These are phyloP conservation scores for Pocota personata DNA, from an alignment of 2,888 invertebrate species.

Conservation along the genomic window DNA sequence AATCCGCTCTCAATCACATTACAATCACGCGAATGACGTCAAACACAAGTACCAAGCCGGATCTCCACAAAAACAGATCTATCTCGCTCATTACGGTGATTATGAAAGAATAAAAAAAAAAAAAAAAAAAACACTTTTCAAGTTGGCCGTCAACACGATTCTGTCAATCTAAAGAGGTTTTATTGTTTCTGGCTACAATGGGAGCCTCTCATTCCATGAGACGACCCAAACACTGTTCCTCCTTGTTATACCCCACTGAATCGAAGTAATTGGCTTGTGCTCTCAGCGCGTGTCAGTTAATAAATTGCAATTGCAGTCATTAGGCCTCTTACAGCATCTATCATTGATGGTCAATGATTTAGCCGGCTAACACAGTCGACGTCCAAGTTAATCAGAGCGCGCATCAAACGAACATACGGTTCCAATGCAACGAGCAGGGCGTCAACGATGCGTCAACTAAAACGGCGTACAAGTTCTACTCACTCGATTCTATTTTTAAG, in stretches of 20 bases:
- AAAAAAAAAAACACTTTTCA: conserved; percentile 13
- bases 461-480: conserved; percentile 11
- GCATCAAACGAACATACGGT: conserved; percentile 31
- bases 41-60: conserved; percentile 58
- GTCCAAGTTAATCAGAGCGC: conserved; percentile 66
- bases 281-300: conserved; percentile 8
- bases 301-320: conserved; percentile 48
- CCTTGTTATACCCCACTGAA: conserved; percentile 45
- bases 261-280: conserved; percentile 45
- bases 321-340: conserved; percentile 22
- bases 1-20: conserved; percentile 56
- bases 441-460: conserved; percentile 66
- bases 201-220: conserved; percentile 12
- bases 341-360: conserved; percentile 60
- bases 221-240: conserved; percentile 24
- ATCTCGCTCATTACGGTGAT: conserved; percentile 4
- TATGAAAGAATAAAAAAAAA: neutral
- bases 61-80: conserved; percentile 24
- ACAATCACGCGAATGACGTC: conserved; percentile 55
- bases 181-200: conserved; percentile 44
- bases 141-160: conserved; percentile 59
- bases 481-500: conserved; percentile 35
- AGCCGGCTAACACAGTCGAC: conserved; percentile 12
- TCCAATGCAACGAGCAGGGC: conserved; percentile 48
- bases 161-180: conserved; percentile 56